Evolutionary conservation across 2,888 invertebrate species (phyloP).

Genomic region (Trissolcus brochymenae): DNA sequence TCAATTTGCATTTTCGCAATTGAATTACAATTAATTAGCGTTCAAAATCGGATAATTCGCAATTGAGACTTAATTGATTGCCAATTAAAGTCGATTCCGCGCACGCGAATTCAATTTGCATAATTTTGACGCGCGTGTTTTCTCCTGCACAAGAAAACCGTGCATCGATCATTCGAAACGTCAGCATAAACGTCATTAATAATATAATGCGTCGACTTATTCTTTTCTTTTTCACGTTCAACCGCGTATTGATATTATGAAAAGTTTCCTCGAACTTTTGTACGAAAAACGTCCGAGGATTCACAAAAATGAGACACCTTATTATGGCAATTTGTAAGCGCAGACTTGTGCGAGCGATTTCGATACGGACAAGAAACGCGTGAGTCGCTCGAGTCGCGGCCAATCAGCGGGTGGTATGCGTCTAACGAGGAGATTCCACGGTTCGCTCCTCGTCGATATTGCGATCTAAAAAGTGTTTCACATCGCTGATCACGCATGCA

Average conservation of each 20-base stretch:
- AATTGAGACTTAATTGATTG: slow-evolving; percentile 54
- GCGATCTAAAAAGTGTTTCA: slow-evolving; percentile 39
- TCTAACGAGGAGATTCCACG: slow-evolving; percentile 68
- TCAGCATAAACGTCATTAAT: slow-evolving; percentile 9
- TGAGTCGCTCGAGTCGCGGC: slow-evolving; percentile 59
- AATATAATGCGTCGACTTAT: slow-evolving; percentile 2
- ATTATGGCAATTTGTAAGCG: slow-evolving; percentile 55
- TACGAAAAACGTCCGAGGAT: slow-evolving; percentile 10
- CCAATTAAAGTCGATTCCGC: slow-evolving; percentile 39
- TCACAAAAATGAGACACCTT: slow-evolving; percentile 32
- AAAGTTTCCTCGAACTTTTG: slow-evolving; percentile 19
- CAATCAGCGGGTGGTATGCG: slow-evolving; percentile 67
- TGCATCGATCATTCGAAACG: slow-evolving; percentile 35
- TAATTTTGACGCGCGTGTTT: slow-evolving; percentile 20
- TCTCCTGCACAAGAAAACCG: slow-evolving; percentile 21
- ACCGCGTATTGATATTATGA: slow-evolving; percentile 33
- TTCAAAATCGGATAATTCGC: slow-evolving; percentile 43
- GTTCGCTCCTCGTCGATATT: slow-evolving; percentile 63
- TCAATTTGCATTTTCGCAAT: slow-evolving; percentile 51
- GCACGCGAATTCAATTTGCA: slow-evolving; percentile 40
- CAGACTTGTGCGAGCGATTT: slow-evolving; percentile 47
- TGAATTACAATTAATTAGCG: slow-evolving; percentile 51
- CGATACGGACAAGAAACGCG: slow-evolving; percentile 42
- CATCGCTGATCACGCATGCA: slow-evolving; percentile 25
- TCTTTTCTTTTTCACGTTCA: slow-evolving; percentile 2